Evolutionary conservation across 2,113 vertebrate species (phyloP).

Genomic region (Anas platyrhynchos): DNA sequence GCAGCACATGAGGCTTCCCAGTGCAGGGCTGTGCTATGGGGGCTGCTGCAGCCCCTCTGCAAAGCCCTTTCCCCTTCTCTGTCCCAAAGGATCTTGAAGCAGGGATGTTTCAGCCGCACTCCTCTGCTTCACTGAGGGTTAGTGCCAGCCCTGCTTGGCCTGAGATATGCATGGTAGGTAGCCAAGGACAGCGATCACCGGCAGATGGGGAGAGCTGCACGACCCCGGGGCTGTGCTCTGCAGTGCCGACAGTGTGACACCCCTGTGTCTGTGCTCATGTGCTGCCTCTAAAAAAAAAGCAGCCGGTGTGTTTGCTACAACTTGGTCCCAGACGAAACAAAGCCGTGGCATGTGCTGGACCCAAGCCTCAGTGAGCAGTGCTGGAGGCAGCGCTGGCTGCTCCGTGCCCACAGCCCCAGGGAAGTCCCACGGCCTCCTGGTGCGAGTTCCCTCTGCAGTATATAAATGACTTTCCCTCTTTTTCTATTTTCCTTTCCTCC

Average conservation of each 20-base stretch:
- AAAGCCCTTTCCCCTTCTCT: background rate
- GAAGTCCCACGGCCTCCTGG: background rate
- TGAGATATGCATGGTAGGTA: rapidly evolving
- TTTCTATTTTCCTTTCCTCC: background rate
- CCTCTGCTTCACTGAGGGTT: background rate
- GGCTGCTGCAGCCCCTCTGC: background rate
- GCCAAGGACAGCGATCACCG: background rate
- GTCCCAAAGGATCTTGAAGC: background rate
- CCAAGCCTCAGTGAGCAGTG: background rate
- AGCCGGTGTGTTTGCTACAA: background rate
- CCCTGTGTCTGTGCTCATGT: background rate
- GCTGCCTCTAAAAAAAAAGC: background rate
- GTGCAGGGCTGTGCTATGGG: background rate
- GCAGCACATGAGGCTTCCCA: background rate
- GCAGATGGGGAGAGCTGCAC: background rate
- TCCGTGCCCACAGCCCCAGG: background rate
- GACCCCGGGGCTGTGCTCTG: background rate
- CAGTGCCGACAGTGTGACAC: rapidly evolving
- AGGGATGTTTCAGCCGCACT: background rate
- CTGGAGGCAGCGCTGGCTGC: background rate
- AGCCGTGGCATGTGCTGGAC: rapidly evolving
- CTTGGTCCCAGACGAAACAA: too few species aligned
- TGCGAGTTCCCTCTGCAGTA: background rate
- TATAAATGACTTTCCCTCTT: rapidly evolving
- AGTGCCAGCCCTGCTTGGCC: background rate